phyloP scores from a whole-genome alignment of 2,113 vertebrate species.

The Raja brachyura region DNA sequence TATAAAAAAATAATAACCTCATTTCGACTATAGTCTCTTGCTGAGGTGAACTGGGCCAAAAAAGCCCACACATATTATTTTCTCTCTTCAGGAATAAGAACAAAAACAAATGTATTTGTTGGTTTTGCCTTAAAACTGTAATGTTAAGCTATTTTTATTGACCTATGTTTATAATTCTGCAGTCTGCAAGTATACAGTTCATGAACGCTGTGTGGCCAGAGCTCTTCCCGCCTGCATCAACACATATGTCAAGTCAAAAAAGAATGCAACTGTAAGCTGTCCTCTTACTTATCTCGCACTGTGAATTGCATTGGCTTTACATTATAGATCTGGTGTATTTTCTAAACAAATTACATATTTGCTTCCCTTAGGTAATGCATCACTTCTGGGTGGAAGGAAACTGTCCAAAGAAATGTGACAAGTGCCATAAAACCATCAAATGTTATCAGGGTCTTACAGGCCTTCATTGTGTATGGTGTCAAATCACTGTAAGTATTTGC shows the following conservation, averaged over 20 bases:
- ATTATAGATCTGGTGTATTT: slow-evolving; percentile 1
- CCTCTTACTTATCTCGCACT: background rate
- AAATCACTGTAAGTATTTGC: slow-evolving; percentile 79
- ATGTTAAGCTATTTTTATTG: background rate
- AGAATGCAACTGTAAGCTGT: slow-evolving; percentile 76
- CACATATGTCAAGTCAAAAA: slow-evolving; percentile 89
- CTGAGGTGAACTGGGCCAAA: background rate
- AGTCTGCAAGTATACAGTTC: slow-evolving; percentile 92
- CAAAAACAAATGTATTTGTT: background rate
- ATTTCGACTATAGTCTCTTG: background rate
- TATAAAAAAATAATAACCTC: background rate
- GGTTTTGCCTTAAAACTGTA: background rate
- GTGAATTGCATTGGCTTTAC: slow-evolving; percentile 16
- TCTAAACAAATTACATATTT: slow-evolving; percentile 12
- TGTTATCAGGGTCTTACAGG: slow-evolving; percentile 91
- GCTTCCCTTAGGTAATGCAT: slow-evolving; percentile 74
- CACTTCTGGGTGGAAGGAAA: slow-evolving; percentile 95
- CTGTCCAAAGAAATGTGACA: slow-evolving; percentile 86
- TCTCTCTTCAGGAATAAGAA: background rate
- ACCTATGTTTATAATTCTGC: slow-evolving; percentile 45
- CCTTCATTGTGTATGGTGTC: slow-evolving; percentile 93
- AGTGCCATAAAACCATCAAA: slow-evolving; percentile 92
- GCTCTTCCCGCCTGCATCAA: slow-evolving; percentile 84
- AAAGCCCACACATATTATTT: background rate
- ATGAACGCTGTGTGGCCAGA: slow-evolving; percentile 79